Conservation (phyloP, 2,888 invertebrate species). For the Orthosia gothica region DNA sequence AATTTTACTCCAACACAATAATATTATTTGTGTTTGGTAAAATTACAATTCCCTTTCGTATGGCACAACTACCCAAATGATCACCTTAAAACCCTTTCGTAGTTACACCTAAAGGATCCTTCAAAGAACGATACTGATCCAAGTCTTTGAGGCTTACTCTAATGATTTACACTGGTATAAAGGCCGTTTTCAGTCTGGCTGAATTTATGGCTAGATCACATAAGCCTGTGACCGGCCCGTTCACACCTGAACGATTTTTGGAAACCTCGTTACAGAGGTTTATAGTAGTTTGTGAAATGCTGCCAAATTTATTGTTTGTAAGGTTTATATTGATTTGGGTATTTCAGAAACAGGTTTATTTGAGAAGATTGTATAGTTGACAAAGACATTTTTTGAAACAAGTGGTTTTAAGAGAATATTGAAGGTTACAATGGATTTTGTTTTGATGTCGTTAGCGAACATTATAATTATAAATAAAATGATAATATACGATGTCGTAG, state of each 20-base stretch:
- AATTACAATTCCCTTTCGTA: too few relatives aligned
- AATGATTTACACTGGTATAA: conserved; percentile 58
- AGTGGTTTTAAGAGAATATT: background rate
- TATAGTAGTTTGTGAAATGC: conserved; percentile 50
- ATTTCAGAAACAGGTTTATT: conserved; percentile 4
- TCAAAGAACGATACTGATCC: conserved; percentile 41
- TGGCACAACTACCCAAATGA: background rate
- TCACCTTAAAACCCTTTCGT: background rate
- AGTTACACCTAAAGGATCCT: conserved; percentile 21
- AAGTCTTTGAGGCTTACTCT: conserved; percentile 52
- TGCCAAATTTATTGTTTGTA: conserved; percentile 44
- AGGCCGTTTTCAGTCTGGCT: conserved; percentile 47
- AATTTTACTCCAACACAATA: too few relatives aligned
- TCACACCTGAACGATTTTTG: conserved; percentile 59
- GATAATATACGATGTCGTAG: background rate
- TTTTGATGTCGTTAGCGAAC: too few relatives aligned
- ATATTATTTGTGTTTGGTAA: too few relatives aligned
- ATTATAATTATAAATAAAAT: too few relatives aligned
- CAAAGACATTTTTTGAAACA: background rate
- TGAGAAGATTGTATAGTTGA: background rate
- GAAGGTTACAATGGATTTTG: background rate
- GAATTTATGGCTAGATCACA: conserved; percentile 56
- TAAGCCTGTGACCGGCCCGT: conserved; percentile 50
- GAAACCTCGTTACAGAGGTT: conserved; percentile 42
- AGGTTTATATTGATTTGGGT: conserved; percentile 22